Percentiles rank a stretch among this genome's conserved stretches.
These are phyloP conservation scores for Ptyas mucosa DNA, from an alignment of 2,113 vertebrate species.

Conservation along the genomic window DNA sequence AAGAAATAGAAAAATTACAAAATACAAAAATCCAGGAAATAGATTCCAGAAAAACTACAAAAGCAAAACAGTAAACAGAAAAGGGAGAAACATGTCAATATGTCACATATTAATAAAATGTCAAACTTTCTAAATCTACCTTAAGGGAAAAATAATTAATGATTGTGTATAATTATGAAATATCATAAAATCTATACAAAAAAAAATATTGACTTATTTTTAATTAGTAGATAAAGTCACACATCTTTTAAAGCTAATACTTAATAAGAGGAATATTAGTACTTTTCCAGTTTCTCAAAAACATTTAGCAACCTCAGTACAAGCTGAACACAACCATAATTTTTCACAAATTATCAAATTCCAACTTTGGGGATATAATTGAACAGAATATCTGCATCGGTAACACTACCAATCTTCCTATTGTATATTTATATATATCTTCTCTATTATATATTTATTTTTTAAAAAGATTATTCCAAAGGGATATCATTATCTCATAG, in stretches of 20 bases:
- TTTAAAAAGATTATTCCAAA: neutral
- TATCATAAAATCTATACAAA: neutral
- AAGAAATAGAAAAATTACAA: neutral
- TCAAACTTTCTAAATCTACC: neutral
- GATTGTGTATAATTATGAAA: neutral
- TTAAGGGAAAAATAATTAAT: neutral
- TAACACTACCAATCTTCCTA: neutral
- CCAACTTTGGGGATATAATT: neutral
- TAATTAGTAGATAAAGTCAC: neutral
- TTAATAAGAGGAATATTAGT: neutral
- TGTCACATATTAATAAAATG: neutral
- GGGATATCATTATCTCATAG: neutral
- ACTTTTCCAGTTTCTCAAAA: neutral
- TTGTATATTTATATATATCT: neutral
- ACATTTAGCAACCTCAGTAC: neutral
- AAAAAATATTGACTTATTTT: neutral
- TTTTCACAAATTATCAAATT: neutral
- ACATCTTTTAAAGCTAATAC: neutral
- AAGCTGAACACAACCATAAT: neutral
- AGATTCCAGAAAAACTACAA: neutral
- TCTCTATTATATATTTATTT: too few relatives aligned
- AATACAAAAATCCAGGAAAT: neutral
- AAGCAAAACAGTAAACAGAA: neutral
- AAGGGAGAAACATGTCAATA: neutral
- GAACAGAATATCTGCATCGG: neutral